Conservation (phyloP, 2,797 vertebrate genomes). For the Anabacerthia variegaticeps region DNA sequence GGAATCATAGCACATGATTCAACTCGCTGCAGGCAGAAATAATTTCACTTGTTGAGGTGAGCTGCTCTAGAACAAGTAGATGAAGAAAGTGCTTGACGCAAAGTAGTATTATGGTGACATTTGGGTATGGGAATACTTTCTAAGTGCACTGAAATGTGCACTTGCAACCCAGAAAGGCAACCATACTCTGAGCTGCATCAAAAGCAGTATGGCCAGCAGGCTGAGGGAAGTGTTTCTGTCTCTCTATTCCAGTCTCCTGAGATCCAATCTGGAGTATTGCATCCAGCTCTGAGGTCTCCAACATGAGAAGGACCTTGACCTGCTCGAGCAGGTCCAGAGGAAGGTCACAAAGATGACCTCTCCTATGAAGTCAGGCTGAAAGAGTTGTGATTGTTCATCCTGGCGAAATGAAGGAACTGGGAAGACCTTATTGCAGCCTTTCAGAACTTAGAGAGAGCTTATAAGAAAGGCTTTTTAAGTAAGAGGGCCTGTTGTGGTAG, state of each 20-base stretch:
- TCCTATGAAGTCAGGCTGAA: background rate
- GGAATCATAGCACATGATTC: background rate
- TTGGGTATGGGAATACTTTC: background rate
- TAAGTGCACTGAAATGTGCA: background rate
- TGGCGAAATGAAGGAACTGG: background rate
- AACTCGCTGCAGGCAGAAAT: background rate
- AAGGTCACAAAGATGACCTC: background rate
- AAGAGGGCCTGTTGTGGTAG: background rate
- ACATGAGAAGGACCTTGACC: accelerated
- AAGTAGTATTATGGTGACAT: background rate
- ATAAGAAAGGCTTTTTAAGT: background rate
- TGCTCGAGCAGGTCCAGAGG: background rate
- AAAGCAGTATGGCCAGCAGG: background rate
- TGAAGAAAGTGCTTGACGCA: background rate
- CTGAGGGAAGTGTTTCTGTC: background rate
- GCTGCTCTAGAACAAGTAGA: background rate
- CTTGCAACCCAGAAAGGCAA: background rate
- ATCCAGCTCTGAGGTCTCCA: background rate
- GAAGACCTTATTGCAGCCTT: background rate
- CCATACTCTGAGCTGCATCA: background rate
- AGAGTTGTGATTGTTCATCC: background rate
- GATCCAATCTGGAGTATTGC: background rate
- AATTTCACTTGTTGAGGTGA: background rate
- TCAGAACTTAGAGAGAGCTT: background rate
- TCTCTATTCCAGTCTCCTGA: background rate